Evolutionary conservation across 2,888 invertebrate species (phyloP).

Genomic region (Harpalus rufipes): DNA sequence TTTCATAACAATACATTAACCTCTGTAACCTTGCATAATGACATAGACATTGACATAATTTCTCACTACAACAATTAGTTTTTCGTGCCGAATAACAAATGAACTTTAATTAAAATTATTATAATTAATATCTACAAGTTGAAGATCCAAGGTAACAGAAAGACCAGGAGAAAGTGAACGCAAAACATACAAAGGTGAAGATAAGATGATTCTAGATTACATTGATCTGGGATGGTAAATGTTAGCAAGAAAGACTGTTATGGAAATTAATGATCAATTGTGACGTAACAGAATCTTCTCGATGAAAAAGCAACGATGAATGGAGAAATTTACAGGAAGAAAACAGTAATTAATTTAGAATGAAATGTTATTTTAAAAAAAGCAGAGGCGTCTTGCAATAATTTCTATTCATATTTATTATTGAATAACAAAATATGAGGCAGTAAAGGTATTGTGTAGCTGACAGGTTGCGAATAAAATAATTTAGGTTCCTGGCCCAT

Average conservation of each 20-base stretch:
- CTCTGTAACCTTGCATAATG: conserved; percentile 35
- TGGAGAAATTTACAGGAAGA: background rate
- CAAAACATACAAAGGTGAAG: conserved; percentile 12
- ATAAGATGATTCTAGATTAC: conserved; percentile 19
- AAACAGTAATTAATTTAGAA: background rate
- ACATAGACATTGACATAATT: conserved; percentile 53
- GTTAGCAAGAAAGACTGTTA: conserved; percentile 19
- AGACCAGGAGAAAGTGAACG: conserved; percentile 14
- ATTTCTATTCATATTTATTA: background rate
- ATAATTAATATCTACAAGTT: background rate
- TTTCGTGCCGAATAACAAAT: conserved; percentile 12
- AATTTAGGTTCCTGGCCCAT: too few relatives aligned
- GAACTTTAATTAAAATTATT: background rate
- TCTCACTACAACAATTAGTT: background rate
- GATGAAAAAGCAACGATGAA: background rate
- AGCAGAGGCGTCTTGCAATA: too few relatives aligned
- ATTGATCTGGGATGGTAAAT: conserved; percentile 35
- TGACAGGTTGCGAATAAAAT: too few relatives aligned
- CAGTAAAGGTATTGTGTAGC: too few relatives aligned
- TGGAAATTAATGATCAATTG: conserved; percentile 40
- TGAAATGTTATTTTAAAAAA: background rate
- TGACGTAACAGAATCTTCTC: conserved; percentile 6
- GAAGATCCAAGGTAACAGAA: conserved; percentile 4
- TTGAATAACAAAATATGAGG: background rate
- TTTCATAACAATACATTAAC: conserved; percentile 42